These are phyloP conservation scores for Agapornis canus DNA, from an alignment of 2,797 vertebrate species.

Conservation along the genomic window DNA sequence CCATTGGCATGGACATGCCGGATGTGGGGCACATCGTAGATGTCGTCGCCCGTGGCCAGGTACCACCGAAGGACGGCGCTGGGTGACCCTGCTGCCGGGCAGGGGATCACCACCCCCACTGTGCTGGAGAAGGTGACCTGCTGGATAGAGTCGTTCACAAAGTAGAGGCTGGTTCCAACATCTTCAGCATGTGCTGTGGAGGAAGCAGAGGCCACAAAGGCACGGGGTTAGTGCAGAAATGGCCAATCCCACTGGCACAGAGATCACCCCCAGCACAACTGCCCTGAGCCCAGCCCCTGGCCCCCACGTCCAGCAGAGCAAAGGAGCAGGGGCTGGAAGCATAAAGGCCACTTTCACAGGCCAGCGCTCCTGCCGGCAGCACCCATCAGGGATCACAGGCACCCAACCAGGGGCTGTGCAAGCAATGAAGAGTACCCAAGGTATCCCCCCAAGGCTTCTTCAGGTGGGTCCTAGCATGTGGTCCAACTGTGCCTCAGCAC, in stretches of 20 bases:
- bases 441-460: not conserved
- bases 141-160: constrained; percentile 99
- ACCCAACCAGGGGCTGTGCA: not conserved
- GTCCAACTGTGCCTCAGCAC: accelerated
- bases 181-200: constrained; percentile 90
- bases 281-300: accelerated
- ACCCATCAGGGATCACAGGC: not conserved
- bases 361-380: not conserved
- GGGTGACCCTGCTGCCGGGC: constrained; percentile 96
- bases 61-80: constrained; percentile 97
- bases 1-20: constrained; percentile 98
- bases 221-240: not conserved
- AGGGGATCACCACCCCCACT: constrained; percentile 99
- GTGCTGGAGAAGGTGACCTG: constrained; percentile 99
- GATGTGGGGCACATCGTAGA: constrained; percentile 98
- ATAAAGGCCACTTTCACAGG: constrained; percentile 24
- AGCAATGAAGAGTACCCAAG: not conserved
- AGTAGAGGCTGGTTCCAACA: constrained; percentile 98
- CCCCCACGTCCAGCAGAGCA: accelerated
- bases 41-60: constrained; percentile 98
- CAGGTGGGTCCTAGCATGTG: accelerated
- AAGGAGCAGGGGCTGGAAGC: not conserved
- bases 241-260: accelerated
- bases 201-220: constrained; percentile 2
- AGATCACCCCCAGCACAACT: not conserved